A percentile compares a stretch with the other conserved stretches of the same genome.
Evolutionary conservation across 1,140 invertebrate genomes (phyloP).

Genomic region (Micrasema minimum): DNA sequence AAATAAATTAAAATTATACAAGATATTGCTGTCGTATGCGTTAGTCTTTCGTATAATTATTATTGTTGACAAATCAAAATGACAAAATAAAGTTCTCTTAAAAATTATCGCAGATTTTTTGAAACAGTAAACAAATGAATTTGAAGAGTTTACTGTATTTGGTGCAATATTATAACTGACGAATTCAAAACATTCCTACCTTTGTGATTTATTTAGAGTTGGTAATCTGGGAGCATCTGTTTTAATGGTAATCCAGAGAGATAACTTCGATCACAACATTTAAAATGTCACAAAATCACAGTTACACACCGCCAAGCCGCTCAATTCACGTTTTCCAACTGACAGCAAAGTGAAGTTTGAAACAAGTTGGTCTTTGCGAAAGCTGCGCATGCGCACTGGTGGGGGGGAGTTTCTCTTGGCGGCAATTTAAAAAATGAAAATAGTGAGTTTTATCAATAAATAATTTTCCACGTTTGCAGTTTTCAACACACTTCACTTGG

Average conservation of each 20-base stretch:
- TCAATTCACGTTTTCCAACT: conserved; percentile 29
- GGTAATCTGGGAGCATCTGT: conserved; percentile 37
- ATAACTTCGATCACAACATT: conserved; percentile 43
- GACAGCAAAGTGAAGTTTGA: conserved; percentile 23
- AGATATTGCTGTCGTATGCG: no score
- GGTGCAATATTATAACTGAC: not conserved
- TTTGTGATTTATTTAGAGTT: conserved; percentile 16
- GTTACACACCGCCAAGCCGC: not conserved
- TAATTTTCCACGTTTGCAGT: not conserved
- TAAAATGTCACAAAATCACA: conserved; percentile 27
- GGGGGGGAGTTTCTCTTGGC: not conserved
- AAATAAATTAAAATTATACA: not conserved
- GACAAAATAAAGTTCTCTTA: not conserved
- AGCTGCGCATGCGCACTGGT: conserved; percentile 6
- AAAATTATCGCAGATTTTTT: not conserved
- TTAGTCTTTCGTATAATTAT: conserved; percentile 1
- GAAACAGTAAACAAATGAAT: not conserved
- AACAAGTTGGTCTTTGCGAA: not conserved
- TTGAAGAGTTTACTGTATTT: not conserved
- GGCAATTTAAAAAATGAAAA: conserved; percentile 4
- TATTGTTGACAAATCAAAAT: not conserved
- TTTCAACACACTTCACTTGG: no score
- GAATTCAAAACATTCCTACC: not conserved
- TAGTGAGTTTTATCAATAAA: not conserved
- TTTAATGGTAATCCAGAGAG: conserved; percentile 39